phyloP scores from a whole-genome alignment of 2,888 invertebrate species.

The Callyntrura guangdongensis region DNA sequence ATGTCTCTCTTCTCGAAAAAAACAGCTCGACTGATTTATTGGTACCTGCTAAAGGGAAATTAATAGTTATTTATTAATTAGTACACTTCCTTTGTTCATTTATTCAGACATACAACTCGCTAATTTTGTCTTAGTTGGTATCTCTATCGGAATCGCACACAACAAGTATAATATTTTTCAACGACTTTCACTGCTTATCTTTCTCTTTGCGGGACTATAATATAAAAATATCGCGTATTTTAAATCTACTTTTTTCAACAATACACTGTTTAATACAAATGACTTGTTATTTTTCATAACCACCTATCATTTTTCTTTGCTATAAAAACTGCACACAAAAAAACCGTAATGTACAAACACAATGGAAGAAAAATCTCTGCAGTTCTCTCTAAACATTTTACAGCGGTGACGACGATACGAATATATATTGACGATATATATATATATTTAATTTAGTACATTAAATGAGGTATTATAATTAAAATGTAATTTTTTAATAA shows the following conservation, averaged over 20 bases:
- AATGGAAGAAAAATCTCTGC: too few relatives aligned
- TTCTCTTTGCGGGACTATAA: slow-evolving; percentile 40
- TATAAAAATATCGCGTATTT: slow-evolving; percentile 63
- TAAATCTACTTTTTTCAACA: slow-evolving; percentile 37
- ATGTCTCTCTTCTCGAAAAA: neutral
- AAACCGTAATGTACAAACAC: neutral
- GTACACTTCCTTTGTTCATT: neutral
- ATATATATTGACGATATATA: neutral
- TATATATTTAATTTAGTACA: neutral
- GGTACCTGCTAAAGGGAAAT: neutral
- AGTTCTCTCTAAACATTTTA: neutral
- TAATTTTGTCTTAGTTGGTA: neutral
- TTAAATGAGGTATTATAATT: neutral
- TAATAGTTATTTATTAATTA: neutral
- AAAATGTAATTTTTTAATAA: neutral
- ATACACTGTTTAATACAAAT: slow-evolving; percentile 42
- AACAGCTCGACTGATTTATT: slow-evolving; percentile 18
- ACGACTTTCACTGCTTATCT: slow-evolving; percentile 17
- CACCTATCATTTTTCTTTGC: neutral
- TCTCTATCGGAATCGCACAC: slow-evolving; percentile 4
- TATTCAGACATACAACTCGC: neutral
- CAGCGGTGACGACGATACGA: neutral
- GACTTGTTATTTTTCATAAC: slow-evolving; percentile 34
- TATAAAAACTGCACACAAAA: neutral
- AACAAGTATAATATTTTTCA: slow-evolving; percentile 4